Conservation (phyloP, 2,888 invertebrate species). For the Oeneis ivallda region DNA sequence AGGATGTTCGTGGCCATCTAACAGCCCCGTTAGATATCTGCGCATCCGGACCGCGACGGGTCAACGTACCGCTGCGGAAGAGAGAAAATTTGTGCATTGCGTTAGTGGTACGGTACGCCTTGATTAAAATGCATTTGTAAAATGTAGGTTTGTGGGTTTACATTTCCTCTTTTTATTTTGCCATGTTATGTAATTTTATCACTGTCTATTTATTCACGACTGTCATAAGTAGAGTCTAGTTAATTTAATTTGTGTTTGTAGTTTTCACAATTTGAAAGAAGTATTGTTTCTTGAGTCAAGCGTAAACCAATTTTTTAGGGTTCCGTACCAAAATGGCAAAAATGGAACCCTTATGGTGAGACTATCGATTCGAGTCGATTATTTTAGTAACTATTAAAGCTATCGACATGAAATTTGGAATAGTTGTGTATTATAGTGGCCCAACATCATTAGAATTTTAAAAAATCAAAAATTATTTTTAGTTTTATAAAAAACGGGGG, state of each 20-base stretch:
- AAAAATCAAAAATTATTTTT: too few species aligned
- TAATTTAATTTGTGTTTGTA: not conserved
- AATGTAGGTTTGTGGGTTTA: slow-evolving; percentile 17
- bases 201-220: not conserved
- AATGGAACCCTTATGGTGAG: too few species aligned
- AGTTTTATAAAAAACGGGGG: too few species aligned
- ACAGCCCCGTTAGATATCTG: slow-evolving; percentile 44
- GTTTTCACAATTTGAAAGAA: not conserved
- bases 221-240: not conserved
- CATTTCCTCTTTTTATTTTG: not conserved
- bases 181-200: not conserved
- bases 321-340: too few species aligned
- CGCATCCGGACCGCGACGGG: slow-evolving; percentile 43
- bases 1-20: slow-evolving; percentile 38
- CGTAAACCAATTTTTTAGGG: too few species aligned
- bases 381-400: too few species aligned
- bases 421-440: too few species aligned
- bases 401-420: too few species aligned
- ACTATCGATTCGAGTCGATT: too few species aligned
- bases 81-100: slow-evolving; percentile 46
- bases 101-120: slow-evolving; percentile 12
- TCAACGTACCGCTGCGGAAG: slow-evolving; percentile 44
- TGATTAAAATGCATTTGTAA: slow-evolving; percentile 15
- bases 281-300: too few species aligned
- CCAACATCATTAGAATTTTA: too few species aligned